Evolutionary conservation across 2,888 invertebrate species (phyloP), one percentile per base, ranked within the genome.

Genomic region (Eupelmus urozonus): DNA sequence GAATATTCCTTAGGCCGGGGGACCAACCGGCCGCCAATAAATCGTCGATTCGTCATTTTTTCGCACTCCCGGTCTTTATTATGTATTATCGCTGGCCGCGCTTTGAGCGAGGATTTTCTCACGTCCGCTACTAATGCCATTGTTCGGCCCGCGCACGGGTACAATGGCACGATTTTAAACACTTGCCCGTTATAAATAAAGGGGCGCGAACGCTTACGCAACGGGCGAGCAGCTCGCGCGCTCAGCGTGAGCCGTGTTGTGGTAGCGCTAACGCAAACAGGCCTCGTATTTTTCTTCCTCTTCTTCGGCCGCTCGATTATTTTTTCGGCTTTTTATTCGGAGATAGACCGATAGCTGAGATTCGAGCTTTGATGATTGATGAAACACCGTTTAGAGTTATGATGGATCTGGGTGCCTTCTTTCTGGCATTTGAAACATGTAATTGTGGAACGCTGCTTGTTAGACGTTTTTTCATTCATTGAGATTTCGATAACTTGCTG

Each of bases 121-220:
- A 65, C 65, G 76, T 63, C 57, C 80, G 80, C 82, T 81, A 81
- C 81, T 78, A 82, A 81, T 80, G 73, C 81, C 80, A 83, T 83
- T 83, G 82, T 83, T 82, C 79, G 72, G 34, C 70, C 23, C 9
- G 4, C 75, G n/a, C 82, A 82, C 81, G 59, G 73, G 13, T 0
- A 40, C 57, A 16, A 25, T 13, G 40, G n/a, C n/a, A n/a, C 20
- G 67, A 75, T 75, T 75, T 75, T 60, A 51, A 67, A 51, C 60
- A 67, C 75, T 51, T 53, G 59, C 51, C 60, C 53, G 67, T 75
- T 75, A 60, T 51, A 75, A 75, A 75, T 60, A 60, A 66, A 67
- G 5, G 51, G 34, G 45, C 45, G 20, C 42, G 18, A 2, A 13
- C 16, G 2, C 45, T 74, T 74, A 59, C 74, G 49, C 34, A 73